Evolutionary conservation across 2,113 vertebrate genomes (phyloP).

Genomic region (Trogon surrucura): DNA sequence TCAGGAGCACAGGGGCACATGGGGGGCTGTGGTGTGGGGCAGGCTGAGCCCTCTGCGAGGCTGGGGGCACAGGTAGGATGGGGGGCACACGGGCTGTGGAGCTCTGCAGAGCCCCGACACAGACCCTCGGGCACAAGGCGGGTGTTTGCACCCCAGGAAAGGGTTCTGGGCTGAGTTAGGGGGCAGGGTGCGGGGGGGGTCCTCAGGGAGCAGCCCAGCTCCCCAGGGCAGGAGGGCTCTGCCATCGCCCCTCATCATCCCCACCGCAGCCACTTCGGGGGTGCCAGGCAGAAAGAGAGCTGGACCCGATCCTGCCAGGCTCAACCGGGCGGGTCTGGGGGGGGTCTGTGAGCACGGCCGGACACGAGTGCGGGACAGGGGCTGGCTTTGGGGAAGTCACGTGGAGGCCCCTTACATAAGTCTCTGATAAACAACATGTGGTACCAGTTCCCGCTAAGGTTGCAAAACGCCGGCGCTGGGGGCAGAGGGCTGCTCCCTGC

Average conservation of each 20-base stretch:
- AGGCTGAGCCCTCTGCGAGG: background rate
- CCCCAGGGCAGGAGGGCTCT: background rate
- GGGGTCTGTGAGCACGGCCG: background rate
- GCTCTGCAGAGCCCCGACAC: accelerated
- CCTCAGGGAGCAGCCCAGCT: background rate
- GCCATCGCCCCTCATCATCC: accelerated
- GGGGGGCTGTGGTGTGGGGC: accelerated
- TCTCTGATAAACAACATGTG: slow-evolving; percentile 53
- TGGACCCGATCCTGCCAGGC: accelerated
- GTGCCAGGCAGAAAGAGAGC: background rate
- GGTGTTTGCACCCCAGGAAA: background rate
- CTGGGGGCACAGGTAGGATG: accelerated
- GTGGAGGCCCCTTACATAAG: background rate
- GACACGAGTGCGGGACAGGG: background rate
- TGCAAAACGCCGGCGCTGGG: background rate
- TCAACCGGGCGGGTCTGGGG: background rate
- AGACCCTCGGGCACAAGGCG: accelerated
- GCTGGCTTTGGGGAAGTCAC: background rate
- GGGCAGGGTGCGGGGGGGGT: too few relatives aligned
- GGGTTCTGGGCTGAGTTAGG: background rate
- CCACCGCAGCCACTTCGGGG: background rate
- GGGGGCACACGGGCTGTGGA: background rate
- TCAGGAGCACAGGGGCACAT: accelerated
- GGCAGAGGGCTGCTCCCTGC: background rate
- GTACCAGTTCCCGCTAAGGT: background rate